Evolutionary conservation across 2,888 invertebrate species (phyloP), one percentile per base, ranked within the genome.

Genomic region (Stenurella melanura): DNA sequence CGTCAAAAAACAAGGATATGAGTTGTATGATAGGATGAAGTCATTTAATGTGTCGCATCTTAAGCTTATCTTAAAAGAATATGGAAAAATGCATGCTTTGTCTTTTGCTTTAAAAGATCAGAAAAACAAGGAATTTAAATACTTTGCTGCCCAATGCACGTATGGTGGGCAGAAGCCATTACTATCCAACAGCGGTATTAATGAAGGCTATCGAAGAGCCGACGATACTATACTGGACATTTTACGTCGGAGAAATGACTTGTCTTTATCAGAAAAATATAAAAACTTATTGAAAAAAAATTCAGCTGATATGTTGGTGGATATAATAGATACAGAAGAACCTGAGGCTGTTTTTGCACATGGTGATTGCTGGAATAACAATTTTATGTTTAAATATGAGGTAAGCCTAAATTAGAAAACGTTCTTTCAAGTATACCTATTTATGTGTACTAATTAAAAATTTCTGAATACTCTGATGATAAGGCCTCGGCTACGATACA

Each of bases 321-420:
- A 69, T 17, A 26, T 76, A 11, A 63, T 81, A 4, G n/a, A 57
- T 7, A 54, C 73, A 26, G 34, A 60, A 7, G 64, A 78, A 11
- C 3, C 69, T 5, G 74, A 82, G 64, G 57, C 58, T 12, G 82
- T 83, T 15, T 21, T 83, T 15, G 77, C 67, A 0, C 83, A 83
- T 73, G 79, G 82, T 15, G 83, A 83, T 75, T 80, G 76, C 30
- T 82, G 82, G 71, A 79, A 81, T 63, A 79, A 81, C 61, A 83
- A 83, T 19, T 78, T 80, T 19, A 70, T 83, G 72, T 82, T 82
- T 73, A 78, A 80, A 78, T 82, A 83, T 69, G 34, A 80, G 79
- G 83, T 81, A 73, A 79, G 26, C 4, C 6, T 2, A 4, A 26
- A 26, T 26, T 26, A 26, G n/a, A 26, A 4, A 26, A 26, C 6